Evolutionary conservation across 2,113 vertebrate species (phyloP).

Genomic region (Pampusana beccarii): DNA sequence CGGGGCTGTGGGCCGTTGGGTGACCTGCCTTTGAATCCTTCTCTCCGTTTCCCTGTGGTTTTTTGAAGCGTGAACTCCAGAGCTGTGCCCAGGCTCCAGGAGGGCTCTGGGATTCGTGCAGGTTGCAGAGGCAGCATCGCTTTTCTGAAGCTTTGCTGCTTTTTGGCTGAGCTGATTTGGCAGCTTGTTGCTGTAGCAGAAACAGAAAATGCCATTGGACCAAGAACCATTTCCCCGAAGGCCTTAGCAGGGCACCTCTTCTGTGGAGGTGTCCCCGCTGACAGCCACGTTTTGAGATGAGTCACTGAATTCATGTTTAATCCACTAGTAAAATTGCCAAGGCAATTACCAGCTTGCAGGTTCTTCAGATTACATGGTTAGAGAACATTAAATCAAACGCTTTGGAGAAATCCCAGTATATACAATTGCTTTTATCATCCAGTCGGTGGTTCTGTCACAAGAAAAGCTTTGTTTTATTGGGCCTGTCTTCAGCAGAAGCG

Average conservation of each 20-base stretch:
- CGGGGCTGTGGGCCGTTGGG: background rate
- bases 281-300: slow-evolving; percentile 28
- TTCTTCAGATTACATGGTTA: slow-evolving; percentile 41
- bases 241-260: background rate
- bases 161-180: slow-evolving; percentile 14
- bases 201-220: background rate
- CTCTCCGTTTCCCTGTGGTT: background rate
- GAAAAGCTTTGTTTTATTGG: slow-evolving; percentile 2
- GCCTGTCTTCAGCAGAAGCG: background rate
- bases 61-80: background rate
- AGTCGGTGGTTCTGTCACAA: background rate
- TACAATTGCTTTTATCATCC: slow-evolving; percentile 21
- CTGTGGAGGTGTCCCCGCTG: background rate
- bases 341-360: slow-evolving; percentile 18
- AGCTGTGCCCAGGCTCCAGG: background rate
- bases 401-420: background rate
- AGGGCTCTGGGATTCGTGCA: background rate
- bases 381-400: slow-evolving; percentile 43
- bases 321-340: slow-evolving; percentile 24
- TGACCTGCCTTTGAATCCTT: background rate
- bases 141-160: background rate
- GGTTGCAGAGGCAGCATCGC: background rate
- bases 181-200: background rate
- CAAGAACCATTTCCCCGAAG: background rate
- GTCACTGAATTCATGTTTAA: slow-evolving; percentile 34